Conservation (phyloP, 2,888 invertebrate species). For the Mesopsocus fuscifrons region DNA sequence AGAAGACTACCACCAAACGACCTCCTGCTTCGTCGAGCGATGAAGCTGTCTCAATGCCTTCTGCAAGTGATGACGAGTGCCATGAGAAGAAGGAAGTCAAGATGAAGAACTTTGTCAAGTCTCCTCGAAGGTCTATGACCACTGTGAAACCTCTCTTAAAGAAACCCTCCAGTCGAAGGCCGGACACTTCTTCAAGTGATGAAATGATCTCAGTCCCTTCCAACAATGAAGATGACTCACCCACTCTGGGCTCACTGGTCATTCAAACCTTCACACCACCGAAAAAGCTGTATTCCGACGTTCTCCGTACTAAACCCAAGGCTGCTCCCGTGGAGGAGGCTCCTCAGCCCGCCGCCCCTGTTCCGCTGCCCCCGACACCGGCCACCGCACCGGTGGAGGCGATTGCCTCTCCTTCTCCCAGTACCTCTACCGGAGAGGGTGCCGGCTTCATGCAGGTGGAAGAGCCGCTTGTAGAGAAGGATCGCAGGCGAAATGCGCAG, state of each 20-base stretch:
- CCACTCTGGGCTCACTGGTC: background rate
- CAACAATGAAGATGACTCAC: background rate
- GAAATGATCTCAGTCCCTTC: slow-evolving; percentile 4
- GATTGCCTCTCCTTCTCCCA: slow-evolving; percentile 11
- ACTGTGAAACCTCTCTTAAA: background rate
- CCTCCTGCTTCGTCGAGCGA: slow-evolving; percentile 3
- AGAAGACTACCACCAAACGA: slow-evolving; percentile 1
- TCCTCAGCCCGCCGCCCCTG: slow-evolving; percentile 18
- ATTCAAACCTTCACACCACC: background rate
- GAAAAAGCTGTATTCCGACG: slow-evolving; percentile 6
- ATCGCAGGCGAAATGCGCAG: slow-evolving; percentile 10
- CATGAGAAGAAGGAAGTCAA: slow-evolving; percentile 1
- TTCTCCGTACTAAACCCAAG: slow-evolving; percentile 6
- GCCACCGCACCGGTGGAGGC: slow-evolving; percentile 17
- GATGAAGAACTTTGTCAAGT: slow-evolving; percentile 5
- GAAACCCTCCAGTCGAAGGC: background rate
- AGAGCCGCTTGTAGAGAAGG: background rate
- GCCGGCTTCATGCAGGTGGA: slow-evolving; percentile 5
- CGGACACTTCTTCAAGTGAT: background rate
- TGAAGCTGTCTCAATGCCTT: background rate
- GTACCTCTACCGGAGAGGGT: slow-evolving; percentile 11
- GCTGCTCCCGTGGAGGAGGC: slow-evolving; percentile 17
- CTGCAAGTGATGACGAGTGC: background rate
- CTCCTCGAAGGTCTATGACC: background rate
- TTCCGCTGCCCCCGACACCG: slow-evolving; percentile 12